phyloP scores from a whole-genome alignment of 1,140 invertebrate genomes.

The Atopsyche davidsoni region DNA sequence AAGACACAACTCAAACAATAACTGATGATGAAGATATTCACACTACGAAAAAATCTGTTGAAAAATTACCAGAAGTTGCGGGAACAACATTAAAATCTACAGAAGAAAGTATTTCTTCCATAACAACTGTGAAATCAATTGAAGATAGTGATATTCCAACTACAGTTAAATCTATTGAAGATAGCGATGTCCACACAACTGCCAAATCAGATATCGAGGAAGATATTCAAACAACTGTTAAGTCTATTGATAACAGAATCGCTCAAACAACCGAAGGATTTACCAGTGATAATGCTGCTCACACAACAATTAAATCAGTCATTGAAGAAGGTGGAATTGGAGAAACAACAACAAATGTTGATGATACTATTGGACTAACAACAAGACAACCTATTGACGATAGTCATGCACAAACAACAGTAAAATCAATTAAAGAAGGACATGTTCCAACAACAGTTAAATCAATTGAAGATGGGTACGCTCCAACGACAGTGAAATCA shows the following conservation, averaged over 20 bases:
- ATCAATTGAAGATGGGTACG: background rate
- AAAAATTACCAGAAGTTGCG: background rate
- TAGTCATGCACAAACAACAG: background rate
- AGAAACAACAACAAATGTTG: background rate
- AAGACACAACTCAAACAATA: no score
- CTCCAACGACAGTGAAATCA: background rate
- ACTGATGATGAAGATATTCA: background rate
- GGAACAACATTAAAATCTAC: slow-evolving; percentile 2
- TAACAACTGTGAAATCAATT: background rate
- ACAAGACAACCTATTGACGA: background rate
- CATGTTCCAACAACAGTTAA: slow-evolving; percentile 1
- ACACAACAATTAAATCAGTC: slow-evolving; percentile 2
- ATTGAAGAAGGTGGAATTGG: background rate
- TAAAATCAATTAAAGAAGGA: slow-evolving; percentile 3
- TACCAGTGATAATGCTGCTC: background rate
- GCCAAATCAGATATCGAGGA: background rate
- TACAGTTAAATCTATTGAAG: background rate
- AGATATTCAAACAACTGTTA: background rate
- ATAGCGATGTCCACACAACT: background rate
- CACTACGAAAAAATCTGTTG: slow-evolving; percentile 3
- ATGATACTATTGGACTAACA: slow-evolving; percentile 2
- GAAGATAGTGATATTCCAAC: background rate
- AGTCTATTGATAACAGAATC: slow-evolving; percentile 8
- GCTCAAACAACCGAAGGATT: background rate
- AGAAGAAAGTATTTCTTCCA: slow-evolving; percentile 8